Evolutionary conservation across 2,888 invertebrate species (phyloP), one percentile per base, ranked within the genome.

Genomic region (Noctuana brunneofusca): DNA sequence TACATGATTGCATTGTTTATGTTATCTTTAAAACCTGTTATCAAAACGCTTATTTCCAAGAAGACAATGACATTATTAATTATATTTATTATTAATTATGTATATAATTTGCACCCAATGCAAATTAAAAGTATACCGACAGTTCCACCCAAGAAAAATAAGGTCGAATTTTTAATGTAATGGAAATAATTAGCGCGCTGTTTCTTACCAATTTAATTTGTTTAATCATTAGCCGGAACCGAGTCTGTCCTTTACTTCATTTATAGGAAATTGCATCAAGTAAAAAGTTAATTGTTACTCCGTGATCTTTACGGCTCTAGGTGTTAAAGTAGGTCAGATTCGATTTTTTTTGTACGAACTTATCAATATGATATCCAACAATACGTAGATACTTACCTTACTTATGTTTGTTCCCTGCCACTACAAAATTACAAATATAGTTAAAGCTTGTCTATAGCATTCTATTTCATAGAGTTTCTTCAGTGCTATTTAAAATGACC

Each of bases 191-290:
- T 66, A 66, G 24, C 38, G 62, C 16, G 57, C 64, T n/a, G n/a
- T n/a, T n/a, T n/a, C n/a, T 38, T 0, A 64, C 56, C 60, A 62
- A 73, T 71, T 73, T 75, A 71, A 76, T 76, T 75, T 64, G 73
- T 70, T 66, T 63, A 72, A 68, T 66, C 67, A 64, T 70, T 73
- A 53, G 68, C 74, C 81, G 80, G 82, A 84, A 83, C 78, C 65
- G 65, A 75, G 70, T 20, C 57, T 69, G 75, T 78, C 81, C 79
- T 83, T 80, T 73, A 71, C 66, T 71, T 50, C 12, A 48, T 72
- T 66, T 68, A 73, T 69, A 69, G 83, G 85, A 85, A 85, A 82
- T 75, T 70, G 71, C 66, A 54, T 58, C 68, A 71, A 69, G 67
- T 69, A 71, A 77, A 75, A 75, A 73, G 68, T 69, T 69, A 76